These are phyloP conservation scores for Loris lydekkerianus DNA, from an alignment of 2,797 vertebrate species.

Conservation along the genomic window DNA sequence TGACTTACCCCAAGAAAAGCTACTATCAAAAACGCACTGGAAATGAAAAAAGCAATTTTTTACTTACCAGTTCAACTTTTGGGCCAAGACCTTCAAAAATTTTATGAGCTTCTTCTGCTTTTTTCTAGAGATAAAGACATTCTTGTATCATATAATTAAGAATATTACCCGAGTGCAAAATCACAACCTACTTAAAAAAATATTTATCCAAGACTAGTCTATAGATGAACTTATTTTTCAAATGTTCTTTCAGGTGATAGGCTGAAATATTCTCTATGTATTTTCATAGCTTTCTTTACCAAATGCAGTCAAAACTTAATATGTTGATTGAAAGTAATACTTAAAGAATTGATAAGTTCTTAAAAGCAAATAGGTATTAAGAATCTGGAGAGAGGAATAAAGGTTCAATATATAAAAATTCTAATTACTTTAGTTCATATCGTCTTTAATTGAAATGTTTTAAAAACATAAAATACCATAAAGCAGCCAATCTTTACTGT, in stretches of 20 bases:
- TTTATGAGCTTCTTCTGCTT: constrained; percentile 99
- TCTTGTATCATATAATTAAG: constrained; percentile 68
- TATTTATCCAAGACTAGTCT: constrained; percentile 40
- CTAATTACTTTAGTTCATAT: constrained; percentile 47
- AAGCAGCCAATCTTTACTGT: neutral
- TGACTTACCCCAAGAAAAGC: constrained; percentile 26
- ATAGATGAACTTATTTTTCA: constrained; percentile 40
- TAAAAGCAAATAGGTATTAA: constrained; percentile 47
- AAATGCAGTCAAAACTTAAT: constrained; percentile 63
- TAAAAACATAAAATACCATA: constrained; percentile 31
- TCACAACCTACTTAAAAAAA: constrained; percentile 40
- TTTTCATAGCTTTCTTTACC: constrained; percentile 26
- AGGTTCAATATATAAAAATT: constrained; percentile 25
- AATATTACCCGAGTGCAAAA: constrained; percentile 56
- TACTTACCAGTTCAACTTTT: constrained; percentile 97
- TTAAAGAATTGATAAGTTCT: constrained; percentile 49
- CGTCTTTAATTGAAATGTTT: constrained; percentile 37
- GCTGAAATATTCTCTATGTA: constrained; percentile 42
- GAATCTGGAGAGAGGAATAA: neutral
- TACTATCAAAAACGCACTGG: neutral
- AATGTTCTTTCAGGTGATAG: constrained; percentile 2
- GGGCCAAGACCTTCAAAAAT: constrained; percentile 98
- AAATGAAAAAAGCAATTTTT: neutral
- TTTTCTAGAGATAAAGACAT: constrained; percentile 93
- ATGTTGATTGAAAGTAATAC: constrained; percentile 14